Evolutionary conservation across 2,888 invertebrate genomes (phyloP), one percentile per base, ranked within the genome.

Genomic region (Electrophaes corylata): DNA sequence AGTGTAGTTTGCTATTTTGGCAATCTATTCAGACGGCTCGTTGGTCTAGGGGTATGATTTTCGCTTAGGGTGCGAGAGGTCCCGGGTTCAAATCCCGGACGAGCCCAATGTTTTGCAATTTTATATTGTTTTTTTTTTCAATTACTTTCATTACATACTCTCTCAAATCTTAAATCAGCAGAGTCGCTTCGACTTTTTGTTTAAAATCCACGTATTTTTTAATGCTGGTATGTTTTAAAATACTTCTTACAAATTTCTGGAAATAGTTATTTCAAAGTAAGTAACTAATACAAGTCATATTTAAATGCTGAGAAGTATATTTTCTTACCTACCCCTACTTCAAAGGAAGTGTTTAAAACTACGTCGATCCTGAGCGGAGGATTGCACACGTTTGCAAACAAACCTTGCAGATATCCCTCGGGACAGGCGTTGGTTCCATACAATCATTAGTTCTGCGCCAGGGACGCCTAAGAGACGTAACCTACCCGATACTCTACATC

Each of bases 11-110:
- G 11, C 6, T 39, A 62, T 62, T 65, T 65, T 48, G 12, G 1
- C 0, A 0, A 0, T 0, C 0, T 0, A 0, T 0, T 2, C 23
- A 55, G 44, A 60, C 65, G 91, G 91, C 91, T 91, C 91, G 91
- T 92, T 92, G 92, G 92, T 92, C 92, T 91, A 92, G 92, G 90
- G 91, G 91, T 92, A 92, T 92, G 91, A 91, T 92, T 91, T 86
- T 91, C 92, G 91, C 91, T 91, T 92, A 84, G 91, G 92, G 91
- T 92, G 91, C 91, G 91, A 92, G 90, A 91, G 91, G 91, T 92
- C 91, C 90, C 90, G 91, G 91, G 92, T 92, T 92, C 92, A 92
- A 92, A 91, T 92, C 91, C 92, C 91, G 91, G 91, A 91, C 91
- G 91, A 91, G 91, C 91, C 91, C 91, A 74, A 73, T 20, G 5